Evolutionary conservation across 2,888 invertebrate genomes (phyloP).

Genomic region (Diaperis boleti): DNA sequence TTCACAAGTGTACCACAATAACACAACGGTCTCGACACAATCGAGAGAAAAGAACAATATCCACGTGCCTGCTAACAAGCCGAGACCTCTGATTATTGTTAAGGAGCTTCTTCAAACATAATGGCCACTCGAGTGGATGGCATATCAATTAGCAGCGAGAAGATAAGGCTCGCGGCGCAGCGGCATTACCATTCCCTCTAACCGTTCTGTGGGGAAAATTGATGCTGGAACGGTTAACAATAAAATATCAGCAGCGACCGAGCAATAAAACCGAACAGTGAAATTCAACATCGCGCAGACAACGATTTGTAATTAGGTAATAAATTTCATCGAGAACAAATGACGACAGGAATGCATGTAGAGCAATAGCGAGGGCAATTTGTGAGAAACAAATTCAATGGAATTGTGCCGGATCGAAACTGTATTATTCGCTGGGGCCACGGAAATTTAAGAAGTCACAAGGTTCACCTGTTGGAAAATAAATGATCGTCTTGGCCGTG

Average conservation of each 20-base stretch:
- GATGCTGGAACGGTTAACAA: slow-evolving; percentile 29
- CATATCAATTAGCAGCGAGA: slow-evolving; percentile 40
- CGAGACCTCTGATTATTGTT: slow-evolving; percentile 36
- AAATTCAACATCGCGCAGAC: slow-evolving; percentile 59
- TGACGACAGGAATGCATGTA: slow-evolving; percentile 66
- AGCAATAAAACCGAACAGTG: slow-evolving; percentile 54
- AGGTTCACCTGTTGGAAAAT: too few relatives aligned
- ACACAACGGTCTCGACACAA: slow-evolving; percentile 40
- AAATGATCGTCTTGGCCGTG: too few relatives aligned
- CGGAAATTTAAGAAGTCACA: too few relatives aligned
- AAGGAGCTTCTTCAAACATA: slow-evolving; percentile 48
- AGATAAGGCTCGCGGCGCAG: slow-evolving; percentile 11
- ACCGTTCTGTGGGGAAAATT: too few relatives aligned
- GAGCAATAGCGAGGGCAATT: slow-evolving; percentile 66
- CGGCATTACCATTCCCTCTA: slow-evolving; percentile 4
- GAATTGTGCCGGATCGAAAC: neutral
- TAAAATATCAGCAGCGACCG: slow-evolving; percentile 40
- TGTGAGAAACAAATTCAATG: slow-evolving; percentile 64
- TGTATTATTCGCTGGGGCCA: too few relatives aligned
- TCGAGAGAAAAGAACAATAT: slow-evolving; percentile 53
- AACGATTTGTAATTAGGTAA: slow-evolving; percentile 65
- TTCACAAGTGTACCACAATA: slow-evolving; percentile 37
- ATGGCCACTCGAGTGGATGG: slow-evolving; percentile 47
- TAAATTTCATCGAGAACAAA: slow-evolving; percentile 65
- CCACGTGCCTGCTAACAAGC: slow-evolving; percentile 46